Evolutionary conservation across 64 coral and sea anemone species (phyloP).

Genomic region (Stichodactyla helianthus): DNA sequence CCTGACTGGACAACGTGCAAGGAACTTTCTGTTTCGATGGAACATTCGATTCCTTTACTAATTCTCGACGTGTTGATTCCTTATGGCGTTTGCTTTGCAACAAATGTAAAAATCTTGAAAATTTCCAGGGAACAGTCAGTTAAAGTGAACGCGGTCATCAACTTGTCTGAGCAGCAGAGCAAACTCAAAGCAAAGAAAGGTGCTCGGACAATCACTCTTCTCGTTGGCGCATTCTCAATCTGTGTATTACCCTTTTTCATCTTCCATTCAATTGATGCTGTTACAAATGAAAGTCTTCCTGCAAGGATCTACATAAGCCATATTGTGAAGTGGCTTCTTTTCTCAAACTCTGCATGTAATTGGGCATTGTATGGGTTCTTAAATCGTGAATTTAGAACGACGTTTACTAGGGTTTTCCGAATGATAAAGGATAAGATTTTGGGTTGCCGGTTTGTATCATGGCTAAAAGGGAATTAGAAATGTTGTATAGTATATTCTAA

Average conservation of each 20-base stretch:
- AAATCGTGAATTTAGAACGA: slow-evolving; percentile 26
- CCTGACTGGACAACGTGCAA: background rate
- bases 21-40: slow-evolving; percentile 19
- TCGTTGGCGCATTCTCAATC: slow-evolving; percentile 29
- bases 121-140: background rate
- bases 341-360: slow-evolving; percentile 27
- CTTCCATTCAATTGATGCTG: slow-evolving; percentile 20
- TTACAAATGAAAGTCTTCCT: background rate
- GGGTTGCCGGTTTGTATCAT: background rate
- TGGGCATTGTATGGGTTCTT: slow-evolving; percentile 51
- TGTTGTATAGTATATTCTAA: too few species aligned
- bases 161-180: background rate
- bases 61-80: slow-evolving; percentile 29
- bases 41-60: slow-evolving; percentile 22
- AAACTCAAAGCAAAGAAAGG: slow-evolving; percentile 22
- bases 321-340: slow-evolving; percentile 37
- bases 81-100: slow-evolving; percentile 1
- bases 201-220: slow-evolving; percentile 28
- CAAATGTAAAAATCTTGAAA: slow-evolving; percentile 20
- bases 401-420: background rate
- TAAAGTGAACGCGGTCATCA: background rate
- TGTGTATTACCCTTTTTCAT: slow-evolving; percentile 37
- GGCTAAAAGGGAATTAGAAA: too few species aligned
- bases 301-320: slow-evolving; percentile 6
- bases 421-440: background rate